Base-by-base conservation (phyloP, 2,888 invertebrate species). In the Lathronympha strigana region DNA sequence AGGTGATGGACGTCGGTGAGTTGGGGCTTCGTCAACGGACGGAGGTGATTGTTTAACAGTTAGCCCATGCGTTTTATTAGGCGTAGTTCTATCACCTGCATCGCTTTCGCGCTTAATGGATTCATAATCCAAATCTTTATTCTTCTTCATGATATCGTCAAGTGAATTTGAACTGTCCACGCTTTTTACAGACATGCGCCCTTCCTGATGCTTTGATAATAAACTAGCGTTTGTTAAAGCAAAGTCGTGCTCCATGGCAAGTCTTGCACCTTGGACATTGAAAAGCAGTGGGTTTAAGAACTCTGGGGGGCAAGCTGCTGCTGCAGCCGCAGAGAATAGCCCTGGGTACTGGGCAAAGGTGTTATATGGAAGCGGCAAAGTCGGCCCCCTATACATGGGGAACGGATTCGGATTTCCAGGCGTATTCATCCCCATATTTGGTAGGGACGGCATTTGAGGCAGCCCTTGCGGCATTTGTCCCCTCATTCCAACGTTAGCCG, bases 321-420 rank as follows among this genome's bases (percentile, higher is more conserved):
- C 87, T 0, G 88, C 87, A 4, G 92, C 92, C 2, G 90, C 89
- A 13, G 92, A 86, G 57, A 88, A 83, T 33, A 94, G 93, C 25
- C 94, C 83, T 19, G 93, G 93, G 11, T 94, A 93, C 5, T 91
- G 93, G 23, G 93, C 92, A 76, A 96, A 95, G 0, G 94, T 93
- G 15, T 94, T 94, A 75, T 95, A 95, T 50, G 92, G 93, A 73
- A 95, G 94, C 1, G 94, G 94, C 67, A 93, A 77, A 21, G 93
- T 85, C 1, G 95, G 94, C 9, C 95, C 93, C 70, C 96, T 93
- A 78, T 96, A 96, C 83, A 96, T 94, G 13, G 95, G 92, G 79
- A 96, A 96, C 0, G 95, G 95, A 75, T 94, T 94, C 5, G 91
- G 84, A 67, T 84, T 90, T 51, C 89, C 85, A 40, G 84, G 81